Base-by-base conservation (phyloP, 2,888 invertebrate genomes). In the Protophormia terraenovae region DNA sequence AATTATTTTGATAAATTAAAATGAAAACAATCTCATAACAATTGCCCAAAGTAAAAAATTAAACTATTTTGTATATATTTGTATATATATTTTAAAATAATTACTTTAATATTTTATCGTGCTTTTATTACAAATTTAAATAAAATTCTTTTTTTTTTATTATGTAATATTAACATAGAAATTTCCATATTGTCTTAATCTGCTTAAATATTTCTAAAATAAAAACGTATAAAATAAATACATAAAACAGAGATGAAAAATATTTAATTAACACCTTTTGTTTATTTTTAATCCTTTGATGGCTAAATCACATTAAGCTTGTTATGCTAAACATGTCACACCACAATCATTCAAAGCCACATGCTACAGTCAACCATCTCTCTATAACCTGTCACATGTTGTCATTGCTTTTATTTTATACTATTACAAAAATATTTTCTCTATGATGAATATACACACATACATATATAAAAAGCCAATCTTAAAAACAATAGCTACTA, bases 181-280 rank as follows among this genome's bases (percentile, higher is more conserved):
- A 66, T 55, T 64, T 55, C 32, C 73, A 80, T 80, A 80, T 80
- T 73, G 66, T 73, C 41, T 71, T 38, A 66, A 80, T 72, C 41
- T 73, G 72, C 41, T 53, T 50, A 22, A 19, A 22, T 72, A 72
- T 41, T 79, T 79, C 14, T 64, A 7, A 64, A 64, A 47, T 16
- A 35, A 32, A 19, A 66, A 16, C 32, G 58, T 60, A 60, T 45
- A 38, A 78, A 47, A 69, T 60, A 47, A 60, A 69, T 47, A 62
- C 41, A 64, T 10, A 45, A 32, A 32, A 53, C 14, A 62, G 29
- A 76, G 62, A 64, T 76, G 76, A 71, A 85, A 84, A 85, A 85
- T 85, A 82, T 85, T 85, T 85, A 85, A 85, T 85, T 85, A 85
- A 85, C 85, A 82, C 85, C 82, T 82, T 82, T 82, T 85, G 85